phyloP scores from a whole-genome alignment of 2,797 vertebrate species.

The Vespertilio murinus region DNA sequence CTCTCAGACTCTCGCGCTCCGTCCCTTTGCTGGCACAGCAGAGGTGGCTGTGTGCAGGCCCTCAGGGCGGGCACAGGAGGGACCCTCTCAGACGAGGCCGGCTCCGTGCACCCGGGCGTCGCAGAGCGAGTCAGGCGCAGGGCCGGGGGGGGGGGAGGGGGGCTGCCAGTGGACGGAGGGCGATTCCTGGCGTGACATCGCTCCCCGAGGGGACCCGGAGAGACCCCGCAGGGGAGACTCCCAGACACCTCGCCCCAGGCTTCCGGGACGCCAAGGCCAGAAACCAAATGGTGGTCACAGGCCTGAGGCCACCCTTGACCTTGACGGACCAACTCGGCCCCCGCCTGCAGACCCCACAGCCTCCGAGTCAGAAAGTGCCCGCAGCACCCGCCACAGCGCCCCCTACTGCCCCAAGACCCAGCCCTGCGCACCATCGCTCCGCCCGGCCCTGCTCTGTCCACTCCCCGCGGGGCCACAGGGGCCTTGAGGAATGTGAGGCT shows the following conservation, averaged over 20 bases:
- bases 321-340: not conserved
- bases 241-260: not conserved
- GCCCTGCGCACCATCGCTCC: not conserved
- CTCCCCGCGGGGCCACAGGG: too few species aligned
- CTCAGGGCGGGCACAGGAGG: rapidly evolving
- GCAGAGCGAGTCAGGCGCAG: rapidly evolving
- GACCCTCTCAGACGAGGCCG: rapidly evolving
- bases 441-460: not conserved
- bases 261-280: not conserved
- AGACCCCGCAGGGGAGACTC: not conserved
- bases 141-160: too few species aligned
- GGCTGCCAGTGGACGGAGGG: not conserved
- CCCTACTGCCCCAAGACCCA: rapidly evolving
- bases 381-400: not conserved
- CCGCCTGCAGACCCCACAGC: not conserved
- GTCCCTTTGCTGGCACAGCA: rapidly evolving
- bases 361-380: rapidly evolving
- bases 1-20: not conserved
- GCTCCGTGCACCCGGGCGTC: rapidly evolving
- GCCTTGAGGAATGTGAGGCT: not conserved
- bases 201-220: not conserved
- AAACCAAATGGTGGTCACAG: not conserved
- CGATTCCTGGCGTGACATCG: too few species aligned
- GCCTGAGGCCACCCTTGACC: not conserved
- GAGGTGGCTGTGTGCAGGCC: too few species aligned